phyloP scores from a whole-genome alignment of 2,888 invertebrate genomes.

The Subacronicta megacephala region DNA sequence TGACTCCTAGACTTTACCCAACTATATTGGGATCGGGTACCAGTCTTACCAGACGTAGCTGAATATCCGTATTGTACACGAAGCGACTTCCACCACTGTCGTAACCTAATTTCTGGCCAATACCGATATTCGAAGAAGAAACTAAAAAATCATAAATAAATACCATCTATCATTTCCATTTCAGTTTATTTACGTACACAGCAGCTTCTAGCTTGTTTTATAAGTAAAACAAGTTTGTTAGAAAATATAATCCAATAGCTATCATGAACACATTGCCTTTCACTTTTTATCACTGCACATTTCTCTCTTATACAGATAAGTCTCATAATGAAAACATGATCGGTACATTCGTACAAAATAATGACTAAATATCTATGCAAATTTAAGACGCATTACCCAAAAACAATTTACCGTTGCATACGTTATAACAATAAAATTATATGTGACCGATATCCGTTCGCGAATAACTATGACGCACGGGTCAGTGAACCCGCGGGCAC shows the following conservation, averaged over 20 bases:
- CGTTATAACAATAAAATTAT: slow-evolving; percentile 54
- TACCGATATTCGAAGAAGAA: too few relatives aligned
- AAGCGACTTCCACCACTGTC: too few relatives aligned
- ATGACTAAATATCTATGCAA: slow-evolving; percentile 31
- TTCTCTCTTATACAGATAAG: slow-evolving; percentile 21
- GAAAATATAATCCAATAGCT: neutral
- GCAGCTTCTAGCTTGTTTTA: too few relatives aligned
- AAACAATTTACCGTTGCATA: slow-evolving; percentile 49
- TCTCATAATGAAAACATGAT: slow-evolving; percentile 4
- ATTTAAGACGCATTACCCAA: slow-evolving; percentile 31
- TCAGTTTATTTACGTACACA: neutral
- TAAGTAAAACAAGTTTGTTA: neutral
- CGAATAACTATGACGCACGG: slow-evolving; percentile 53
- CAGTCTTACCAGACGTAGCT: too few relatives aligned
- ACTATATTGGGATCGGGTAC: too few relatives aligned
- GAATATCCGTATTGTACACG: too few relatives aligned
- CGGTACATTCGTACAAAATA: slow-evolving; percentile 12
- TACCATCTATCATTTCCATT: neutral
- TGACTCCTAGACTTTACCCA: too few relatives aligned
- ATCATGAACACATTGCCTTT: slow-evolving; percentile 18
- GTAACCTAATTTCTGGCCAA: too few relatives aligned
- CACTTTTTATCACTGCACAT: slow-evolving; percentile 29
- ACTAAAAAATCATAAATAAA: too few relatives aligned
- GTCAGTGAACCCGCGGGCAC: slow-evolving; percentile 49
- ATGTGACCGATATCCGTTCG: slow-evolving; percentile 57